Percentiles rank a stretch among this genome's conserved stretches.
phyloP scores from a whole-genome alignment of 1,140 invertebrate genomes.

The Diorhabda elongata region DNA sequence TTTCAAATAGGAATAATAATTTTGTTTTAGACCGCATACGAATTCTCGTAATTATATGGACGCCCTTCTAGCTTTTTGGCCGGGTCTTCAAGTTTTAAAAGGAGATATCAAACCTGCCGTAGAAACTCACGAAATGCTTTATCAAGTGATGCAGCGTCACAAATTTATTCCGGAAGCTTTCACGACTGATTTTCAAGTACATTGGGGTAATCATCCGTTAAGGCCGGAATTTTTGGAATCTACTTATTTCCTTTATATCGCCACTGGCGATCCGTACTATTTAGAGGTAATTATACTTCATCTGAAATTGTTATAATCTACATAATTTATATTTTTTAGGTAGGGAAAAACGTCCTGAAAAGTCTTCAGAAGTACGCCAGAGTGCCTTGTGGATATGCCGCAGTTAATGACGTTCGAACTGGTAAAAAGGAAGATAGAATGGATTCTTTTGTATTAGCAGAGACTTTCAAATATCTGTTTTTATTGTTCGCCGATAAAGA shows the following conservation, averaged over 20 bases:
- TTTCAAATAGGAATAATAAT: not conserved
- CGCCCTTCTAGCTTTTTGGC: constrained; percentile 95
- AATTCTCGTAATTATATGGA: constrained; percentile 98
- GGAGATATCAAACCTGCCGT: constrained; percentile 95
- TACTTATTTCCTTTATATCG: constrained; percentile 93
- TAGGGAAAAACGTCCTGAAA: constrained; percentile 81
- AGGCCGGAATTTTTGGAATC: constrained; percentile 97
- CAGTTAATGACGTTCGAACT: constrained; percentile 89
- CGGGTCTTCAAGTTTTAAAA: constrained; percentile 88
- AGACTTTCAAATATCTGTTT: constrained; percentile 97
- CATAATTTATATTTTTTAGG: not conserved
- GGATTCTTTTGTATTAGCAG: constrained; percentile 96
- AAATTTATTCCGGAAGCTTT: constrained; percentile 98
- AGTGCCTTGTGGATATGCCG: constrained; percentile 95
- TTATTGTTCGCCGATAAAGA: constrained; percentile 87
- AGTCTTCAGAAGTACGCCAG: constrained; percentile 85
- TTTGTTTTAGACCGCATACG: constrained; percentile 69
- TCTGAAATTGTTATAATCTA: not conserved
- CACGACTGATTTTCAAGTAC: constrained; percentile 91
- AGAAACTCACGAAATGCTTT: constrained; percentile 95
- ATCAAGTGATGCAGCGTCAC: constrained; percentile 94
- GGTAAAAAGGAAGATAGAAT: constrained; percentile 81
- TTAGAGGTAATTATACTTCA: constrained; percentile 64
- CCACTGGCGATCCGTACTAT: constrained; percentile 94
- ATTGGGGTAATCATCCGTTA: constrained; percentile 96